Conservation (phyloP, 2,888 invertebrate species). For the Cryptosula pallasiana region DNA sequence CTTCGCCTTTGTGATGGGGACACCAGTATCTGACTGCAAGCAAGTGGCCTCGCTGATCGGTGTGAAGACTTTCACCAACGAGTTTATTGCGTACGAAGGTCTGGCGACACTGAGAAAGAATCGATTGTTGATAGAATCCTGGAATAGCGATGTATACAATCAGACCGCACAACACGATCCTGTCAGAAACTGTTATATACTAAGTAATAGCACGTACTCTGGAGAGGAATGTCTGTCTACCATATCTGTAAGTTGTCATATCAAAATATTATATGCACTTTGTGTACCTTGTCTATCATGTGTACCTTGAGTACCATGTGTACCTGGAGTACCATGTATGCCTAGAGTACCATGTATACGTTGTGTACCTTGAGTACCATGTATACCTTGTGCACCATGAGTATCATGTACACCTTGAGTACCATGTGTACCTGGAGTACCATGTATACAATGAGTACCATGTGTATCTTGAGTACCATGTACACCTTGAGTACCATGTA, state of each 20-base stretch:
- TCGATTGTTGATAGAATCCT: conserved; percentile 25
- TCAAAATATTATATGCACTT: too few species aligned
- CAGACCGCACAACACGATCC: background rate
- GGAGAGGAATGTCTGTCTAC: background rate
- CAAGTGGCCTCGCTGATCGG: conserved; percentile 79
- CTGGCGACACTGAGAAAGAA: conserved; percentile 54
- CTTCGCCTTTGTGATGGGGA: conserved; percentile 78
- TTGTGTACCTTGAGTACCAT: too few species aligned
- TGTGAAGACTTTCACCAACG: conserved; percentile 82
- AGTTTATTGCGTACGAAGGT: conserved; percentile 82
- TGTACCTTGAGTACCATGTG: too few species aligned
- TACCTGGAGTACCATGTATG: too few species aligned
- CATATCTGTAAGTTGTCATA: conserved; percentile 19
- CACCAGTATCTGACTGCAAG: conserved; percentile 63
- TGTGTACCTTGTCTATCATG: too few species aligned
- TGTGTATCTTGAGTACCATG: too few species aligned
- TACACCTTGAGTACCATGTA: too few species aligned
- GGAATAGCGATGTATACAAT: background rate
- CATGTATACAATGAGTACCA: too few species aligned
- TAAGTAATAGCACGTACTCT: background rate
- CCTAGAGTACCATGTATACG: too few species aligned
- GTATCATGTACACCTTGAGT: too few species aligned
- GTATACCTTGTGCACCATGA: too few species aligned
- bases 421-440: too few species aligned
- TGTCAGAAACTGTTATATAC: conserved; percentile 3